Evolutionary conservation across 2,797 vertebrate species (phyloP).

Genomic region (Manis crassicaudata): DNA sequence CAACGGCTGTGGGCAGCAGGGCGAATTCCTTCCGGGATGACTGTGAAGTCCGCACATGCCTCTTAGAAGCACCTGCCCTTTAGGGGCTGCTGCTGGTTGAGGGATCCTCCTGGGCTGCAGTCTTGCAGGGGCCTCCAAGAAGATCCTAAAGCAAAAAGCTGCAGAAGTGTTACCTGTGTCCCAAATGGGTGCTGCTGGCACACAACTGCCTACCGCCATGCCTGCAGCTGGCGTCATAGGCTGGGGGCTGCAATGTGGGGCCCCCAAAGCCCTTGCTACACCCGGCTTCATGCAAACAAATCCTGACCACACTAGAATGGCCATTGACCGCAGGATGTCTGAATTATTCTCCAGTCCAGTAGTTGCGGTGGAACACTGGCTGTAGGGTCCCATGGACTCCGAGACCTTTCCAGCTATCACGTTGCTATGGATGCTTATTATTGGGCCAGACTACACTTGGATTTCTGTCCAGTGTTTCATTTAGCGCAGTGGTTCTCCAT

Average conservation of each 20-base stretch:
- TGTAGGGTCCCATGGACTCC: neutral
- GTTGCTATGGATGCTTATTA: neutral
- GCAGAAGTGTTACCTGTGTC: neutral
- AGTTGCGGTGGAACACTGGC: neutral
- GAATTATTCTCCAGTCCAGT: neutral
- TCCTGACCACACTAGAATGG: accelerated
- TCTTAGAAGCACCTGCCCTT: neutral
- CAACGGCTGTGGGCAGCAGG: neutral
- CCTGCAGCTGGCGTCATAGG: neutral
- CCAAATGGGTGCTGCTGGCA: neutral
- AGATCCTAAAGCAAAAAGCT: neutral
- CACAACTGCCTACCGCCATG: neutral
- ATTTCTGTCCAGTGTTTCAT: neutral
- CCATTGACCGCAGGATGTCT: neutral
- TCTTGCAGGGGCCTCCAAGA: neutral
- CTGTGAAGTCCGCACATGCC: neutral
- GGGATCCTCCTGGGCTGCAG: neutral
- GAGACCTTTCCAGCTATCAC: neutral
- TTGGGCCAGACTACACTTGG: no score
- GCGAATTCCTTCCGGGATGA: no score
- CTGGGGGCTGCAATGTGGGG: accelerated
- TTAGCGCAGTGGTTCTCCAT: neutral
- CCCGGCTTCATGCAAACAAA: neutral
- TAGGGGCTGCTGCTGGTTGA: neutral
- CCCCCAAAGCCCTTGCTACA: neutral